A percentile compares a stretch with the other conserved stretches of the same genome.
Evolutionary conservation across 2,888 invertebrate species (phyloP).

Genomic region (Cremastinae sp.): DNA sequence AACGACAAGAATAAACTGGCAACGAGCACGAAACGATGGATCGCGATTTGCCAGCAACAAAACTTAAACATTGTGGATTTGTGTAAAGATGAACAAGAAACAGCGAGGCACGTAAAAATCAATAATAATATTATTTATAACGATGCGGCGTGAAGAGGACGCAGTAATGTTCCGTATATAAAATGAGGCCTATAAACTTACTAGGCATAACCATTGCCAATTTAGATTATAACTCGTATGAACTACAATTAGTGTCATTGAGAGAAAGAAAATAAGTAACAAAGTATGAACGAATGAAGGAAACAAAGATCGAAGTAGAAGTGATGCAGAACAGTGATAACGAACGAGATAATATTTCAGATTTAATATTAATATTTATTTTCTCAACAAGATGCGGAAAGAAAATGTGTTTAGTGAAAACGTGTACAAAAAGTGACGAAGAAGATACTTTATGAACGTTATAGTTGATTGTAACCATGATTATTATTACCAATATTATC

Average conservation of each 20-base stretch:
- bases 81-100: slow-evolving; percentile 53
- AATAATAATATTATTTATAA: slow-evolving; percentile 51
- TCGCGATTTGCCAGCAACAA: slow-evolving; percentile 41
- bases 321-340: slow-evolving; percentile 71
- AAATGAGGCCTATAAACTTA: slow-evolving; percentile 79
- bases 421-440: slow-evolving; percentile 75
- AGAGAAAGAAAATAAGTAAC: slow-evolving; percentile 46
- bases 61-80: slow-evolving; percentile 54
- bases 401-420: slow-evolving; percentile 76
- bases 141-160: slow-evolving; percentile 41
- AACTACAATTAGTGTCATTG: slow-evolving; percentile 69
- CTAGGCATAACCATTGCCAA: slow-evolving; percentile 77
- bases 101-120: slow-evolving; percentile 57
- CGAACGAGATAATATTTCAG: slow-evolving; percentile 76
- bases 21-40: slow-evolving; percentile 26
- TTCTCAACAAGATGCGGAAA: slow-evolving; percentile 76
- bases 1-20: slow-evolving; percentile 31
- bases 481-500: slow-evolving; percentile 71
- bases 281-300: slow-evolving; percentile 32
- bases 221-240: slow-evolving; percentile 69
- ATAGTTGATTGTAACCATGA: slow-evolving; percentile 77
- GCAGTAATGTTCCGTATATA: slow-evolving; percentile 71
- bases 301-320: slow-evolving; percentile 61
- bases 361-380: slow-evolving; percentile 80
- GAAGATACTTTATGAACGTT: slow-evolving; percentile 78